Base-by-base conservation (phyloP, 1,140 invertebrate species). In the Reticulitermes speratus region DNA sequence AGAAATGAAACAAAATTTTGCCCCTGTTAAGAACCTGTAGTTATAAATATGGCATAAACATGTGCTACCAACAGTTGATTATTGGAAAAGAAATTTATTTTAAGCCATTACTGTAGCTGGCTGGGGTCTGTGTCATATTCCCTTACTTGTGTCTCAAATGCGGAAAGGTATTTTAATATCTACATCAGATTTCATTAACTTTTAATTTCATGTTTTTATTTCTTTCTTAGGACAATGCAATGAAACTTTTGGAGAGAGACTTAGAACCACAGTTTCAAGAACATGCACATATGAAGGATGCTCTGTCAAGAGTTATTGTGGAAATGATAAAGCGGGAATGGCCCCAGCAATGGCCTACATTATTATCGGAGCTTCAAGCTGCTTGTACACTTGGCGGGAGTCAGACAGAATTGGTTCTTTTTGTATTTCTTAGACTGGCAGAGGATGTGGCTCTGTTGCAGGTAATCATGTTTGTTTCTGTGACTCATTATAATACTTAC, bases 261-360 rank as follows among this genome's bases (percentile, higher is more conserved):
- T 92, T 90, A 23, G 90, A 93, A n/a, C 90, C 92, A 25, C 86
- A 90, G 8, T 65, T 93, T 19, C 90, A 91, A 83, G 94, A 94
- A 87, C 91, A 93, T 87, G 90, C 90, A 84, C 96, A 97, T 90
- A 94, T 98, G 85, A 97, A 98, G 90, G 96, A 98, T 92, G 97
- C 95, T 12, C 90, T 98, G 21, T 96, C 97, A 30, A 91, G 97
- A 83, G 95, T 98, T 30, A 94, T 98, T 86, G 97, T 98, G 1
- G 98, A 99, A 92, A 97, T 98, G 94, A 96, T 98, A 23, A 98
- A 98, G 90, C 91, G 97, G 25, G 97, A 98, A 90, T 99, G 97
- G 98, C 97, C 98, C 1, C 97, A 98, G 90, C 97, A 98, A 86
- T 99, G 97, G 97, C 96, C 97, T 1, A 95, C 95, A 2, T 89